Evolutionary conservation across 2,113 vertebrate genomes (phyloP).

Genomic region (Hippocampus barbouri): DNA sequence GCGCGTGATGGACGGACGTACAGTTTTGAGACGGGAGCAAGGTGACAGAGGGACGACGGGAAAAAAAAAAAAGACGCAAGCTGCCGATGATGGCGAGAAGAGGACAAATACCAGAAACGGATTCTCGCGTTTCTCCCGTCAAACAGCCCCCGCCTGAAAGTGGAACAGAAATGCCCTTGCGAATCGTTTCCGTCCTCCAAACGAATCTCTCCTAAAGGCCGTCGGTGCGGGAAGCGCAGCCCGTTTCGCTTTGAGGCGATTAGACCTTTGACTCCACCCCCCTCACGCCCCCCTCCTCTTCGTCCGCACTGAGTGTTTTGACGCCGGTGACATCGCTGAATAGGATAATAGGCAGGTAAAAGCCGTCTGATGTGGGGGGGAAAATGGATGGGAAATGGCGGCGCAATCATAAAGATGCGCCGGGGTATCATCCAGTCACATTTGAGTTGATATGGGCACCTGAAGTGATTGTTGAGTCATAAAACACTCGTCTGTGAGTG

Average conservation of each 20-base stretch:
- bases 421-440: conserved; percentile 37
- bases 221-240: background rate
- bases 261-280: conserved; percentile 11
- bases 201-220: background rate
- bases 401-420: conserved; percentile 46
- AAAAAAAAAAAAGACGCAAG: conserved; percentile 2
- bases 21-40: conserved; percentile 56
- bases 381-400: conserved; percentile 58
- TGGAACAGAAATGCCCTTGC: background rate
- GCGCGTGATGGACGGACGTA: conserved; percentile 89
- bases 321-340: conserved; percentile 32
- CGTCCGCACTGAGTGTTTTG: background rate
- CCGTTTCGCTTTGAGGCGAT: background rate
- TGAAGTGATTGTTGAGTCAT: conserved; percentile 35
- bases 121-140: background rate
- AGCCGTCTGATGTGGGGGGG: conserved; percentile 48
- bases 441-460: conserved; percentile 38
- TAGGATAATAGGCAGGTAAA: conserved; percentile 60
- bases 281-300: background rate
- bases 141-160: background rate
- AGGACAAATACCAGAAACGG: background rate
- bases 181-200: background rate
- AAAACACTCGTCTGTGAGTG: conserved; percentile 11
- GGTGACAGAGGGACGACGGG: conserved; percentile 27
- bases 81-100: background rate